Evolutionary conservation across 2,797 vertebrate species (phyloP).

Genomic region (Emydoidea blandingii): DNA sequence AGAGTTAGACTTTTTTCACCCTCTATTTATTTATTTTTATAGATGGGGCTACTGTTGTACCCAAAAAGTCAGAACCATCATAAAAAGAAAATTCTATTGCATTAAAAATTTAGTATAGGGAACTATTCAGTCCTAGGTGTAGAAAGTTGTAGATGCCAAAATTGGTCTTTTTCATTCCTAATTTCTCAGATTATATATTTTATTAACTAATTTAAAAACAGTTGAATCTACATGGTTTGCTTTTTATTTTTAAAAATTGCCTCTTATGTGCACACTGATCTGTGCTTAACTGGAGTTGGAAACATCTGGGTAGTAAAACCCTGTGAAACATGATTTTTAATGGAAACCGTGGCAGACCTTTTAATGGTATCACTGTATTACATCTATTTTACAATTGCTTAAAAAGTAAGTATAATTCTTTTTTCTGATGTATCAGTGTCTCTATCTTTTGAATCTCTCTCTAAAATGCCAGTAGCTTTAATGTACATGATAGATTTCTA

Average conservation of each 20-base stretch:
- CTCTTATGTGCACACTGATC: background rate
- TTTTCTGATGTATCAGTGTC: no score
- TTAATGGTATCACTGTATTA: background rate
- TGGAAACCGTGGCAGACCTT: background rate
- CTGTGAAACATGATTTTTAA: background rate
- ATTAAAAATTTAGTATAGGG: no score
- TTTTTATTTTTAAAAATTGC: background rate
- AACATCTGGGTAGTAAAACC: background rate
- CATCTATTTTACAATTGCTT: no score
- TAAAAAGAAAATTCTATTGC: background rate
- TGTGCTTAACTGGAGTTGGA: background rate
- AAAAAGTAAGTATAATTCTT: no score
- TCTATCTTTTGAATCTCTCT: no score
- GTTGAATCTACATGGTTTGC: background rate
- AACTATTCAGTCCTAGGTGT: no score
- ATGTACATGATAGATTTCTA: no score
- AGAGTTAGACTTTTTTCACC: background rate
- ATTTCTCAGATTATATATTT: background rate
- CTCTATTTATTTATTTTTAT: background rate
- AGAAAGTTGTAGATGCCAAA: accelerated
- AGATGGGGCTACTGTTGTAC: background rate
- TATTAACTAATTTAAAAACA: background rate
- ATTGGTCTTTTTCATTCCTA: background rate
- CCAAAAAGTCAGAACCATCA: accelerated
- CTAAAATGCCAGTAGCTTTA: no score